Conservation (phyloP, 2,113 vertebrate genomes). For the Crotalus tigris region DNA sequence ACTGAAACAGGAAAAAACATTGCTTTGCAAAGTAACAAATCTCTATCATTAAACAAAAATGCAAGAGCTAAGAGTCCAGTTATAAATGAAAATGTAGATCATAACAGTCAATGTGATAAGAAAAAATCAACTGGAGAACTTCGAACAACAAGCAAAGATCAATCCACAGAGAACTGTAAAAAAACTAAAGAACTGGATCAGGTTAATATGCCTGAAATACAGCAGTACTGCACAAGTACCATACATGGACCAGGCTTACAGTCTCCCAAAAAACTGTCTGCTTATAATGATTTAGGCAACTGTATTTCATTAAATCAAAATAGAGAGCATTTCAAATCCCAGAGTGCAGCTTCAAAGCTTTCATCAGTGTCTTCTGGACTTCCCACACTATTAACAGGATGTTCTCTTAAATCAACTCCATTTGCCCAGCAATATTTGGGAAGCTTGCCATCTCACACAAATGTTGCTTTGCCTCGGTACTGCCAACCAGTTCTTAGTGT, state of each 20-base stretch:
- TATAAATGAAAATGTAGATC: conserved; percentile 48
- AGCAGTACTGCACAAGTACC: conserved; percentile 17
- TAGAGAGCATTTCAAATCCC: conserved; percentile 61
- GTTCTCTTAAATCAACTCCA: conserved; percentile 63
- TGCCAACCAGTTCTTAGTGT: conserved; percentile 61
- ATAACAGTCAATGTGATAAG: conserved; percentile 61
- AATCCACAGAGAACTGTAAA: neutral
- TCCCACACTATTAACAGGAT: conserved; percentile 65
- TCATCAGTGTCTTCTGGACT: conserved; percentile 57
- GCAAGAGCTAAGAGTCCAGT: conserved; percentile 44
- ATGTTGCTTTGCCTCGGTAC: conserved; percentile 64
- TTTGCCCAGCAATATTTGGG: conserved; percentile 75
- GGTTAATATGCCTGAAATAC: neutral
- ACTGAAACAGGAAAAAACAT: conserved; percentile 38
- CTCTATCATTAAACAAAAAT: neutral
- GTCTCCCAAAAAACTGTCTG: conserved; percentile 17
- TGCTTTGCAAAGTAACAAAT: conserved; percentile 34
- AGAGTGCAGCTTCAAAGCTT: conserved; percentile 38
- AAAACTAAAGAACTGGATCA: conserved; percentile 28
- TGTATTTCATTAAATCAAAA: conserved; percentile 52
- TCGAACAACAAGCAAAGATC: conserved; percentile 26
- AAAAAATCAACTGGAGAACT: conserved; percentile 25
- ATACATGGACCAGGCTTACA: conserved; percentile 27
- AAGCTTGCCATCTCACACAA: conserved; percentile 47
- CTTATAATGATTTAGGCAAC: conserved; percentile 47